Percentiles rank a stretch among this genome's conserved stretches.
These are phyloP conservation scores for Meteorus colon DNA, from an alignment of 2,888 invertebrate genomes.

Conservation along the genomic window DNA sequence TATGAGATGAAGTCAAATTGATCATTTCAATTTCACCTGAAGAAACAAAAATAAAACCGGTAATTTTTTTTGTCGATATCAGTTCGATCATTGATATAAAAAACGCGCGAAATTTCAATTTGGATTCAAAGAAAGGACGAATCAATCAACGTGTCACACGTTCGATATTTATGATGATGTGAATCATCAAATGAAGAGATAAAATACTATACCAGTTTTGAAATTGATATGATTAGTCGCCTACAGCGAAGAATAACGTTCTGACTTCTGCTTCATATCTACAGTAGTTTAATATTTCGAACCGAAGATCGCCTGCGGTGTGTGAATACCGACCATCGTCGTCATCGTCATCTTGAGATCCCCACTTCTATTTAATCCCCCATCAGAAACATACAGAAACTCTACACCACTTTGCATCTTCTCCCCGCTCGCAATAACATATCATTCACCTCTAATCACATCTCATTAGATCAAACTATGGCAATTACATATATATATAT, in stretches of 20 bases:
- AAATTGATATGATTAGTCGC: neutral
- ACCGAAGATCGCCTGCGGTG: slow-evolving; percentile 28
- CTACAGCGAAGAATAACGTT: slow-evolving; percentile 27
- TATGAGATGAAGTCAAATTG: too few relatives aligned
- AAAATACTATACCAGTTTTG: neutral
- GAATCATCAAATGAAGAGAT: neutral
- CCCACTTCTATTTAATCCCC: neutral
- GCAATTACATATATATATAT: slow-evolving; percentile 33
- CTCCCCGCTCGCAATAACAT: neutral
- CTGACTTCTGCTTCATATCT: slow-evolving; percentile 26
- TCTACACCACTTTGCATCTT: neutral
- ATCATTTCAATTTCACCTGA: too few relatives aligned
- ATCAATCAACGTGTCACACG: neutral
- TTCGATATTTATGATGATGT: neutral
- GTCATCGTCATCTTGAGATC: neutral
- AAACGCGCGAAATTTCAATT: neutral
- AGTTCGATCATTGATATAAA: neutral
- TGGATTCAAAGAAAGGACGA: neutral
- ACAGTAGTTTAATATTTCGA: slow-evolving; percentile 33
- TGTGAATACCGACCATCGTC: neutral
- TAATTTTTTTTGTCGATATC: too few relatives aligned
- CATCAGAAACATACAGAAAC: neutral
- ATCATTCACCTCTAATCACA: slow-evolving; percentile 29
- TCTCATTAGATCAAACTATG: slow-evolving; percentile 15
- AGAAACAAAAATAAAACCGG: neutral